Conservation (phyloP, 2,797 vertebrate genomes). For the Ataeniobius toweri region DNA sequence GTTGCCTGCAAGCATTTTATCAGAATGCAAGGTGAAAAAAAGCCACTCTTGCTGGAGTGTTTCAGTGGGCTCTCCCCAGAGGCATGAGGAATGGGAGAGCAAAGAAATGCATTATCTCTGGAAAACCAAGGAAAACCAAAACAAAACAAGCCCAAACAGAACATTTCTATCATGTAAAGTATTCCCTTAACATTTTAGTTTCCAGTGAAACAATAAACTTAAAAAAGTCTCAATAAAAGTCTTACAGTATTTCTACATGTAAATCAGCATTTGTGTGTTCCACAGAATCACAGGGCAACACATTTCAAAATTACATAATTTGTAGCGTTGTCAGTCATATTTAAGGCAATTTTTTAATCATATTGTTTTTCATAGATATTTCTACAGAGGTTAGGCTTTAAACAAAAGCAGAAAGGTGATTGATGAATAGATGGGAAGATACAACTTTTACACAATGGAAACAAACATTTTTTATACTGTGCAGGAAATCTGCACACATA, state of each 20-base stretch:
- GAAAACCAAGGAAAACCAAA: not conserved
- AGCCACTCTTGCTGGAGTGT: slow-evolving; percentile 62
- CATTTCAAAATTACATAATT: not conserved
- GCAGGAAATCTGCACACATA: not conserved
- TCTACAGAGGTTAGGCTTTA: not conserved
- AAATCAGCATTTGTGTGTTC: too few relatives aligned
- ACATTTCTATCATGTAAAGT: slow-evolving; percentile 6
- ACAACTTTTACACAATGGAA: not conserved
- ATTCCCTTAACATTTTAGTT: too few relatives aligned
- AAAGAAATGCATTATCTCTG: slow-evolving; percentile 19
- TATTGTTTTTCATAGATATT: not conserved
- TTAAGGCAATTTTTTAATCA: not conserved
- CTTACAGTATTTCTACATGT: too few relatives aligned
- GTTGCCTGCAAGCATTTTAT: slow-evolving; percentile 75
- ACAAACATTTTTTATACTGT: not conserved
- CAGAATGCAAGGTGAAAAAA: slow-evolving; percentile 72
- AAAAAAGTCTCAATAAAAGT: too few relatives aligned
- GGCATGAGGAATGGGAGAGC: slow-evolving; percentile 11
- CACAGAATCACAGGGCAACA: not conserved
- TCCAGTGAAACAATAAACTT: too few relatives aligned
- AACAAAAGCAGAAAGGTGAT: not conserved
- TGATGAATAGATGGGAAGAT: not conserved
- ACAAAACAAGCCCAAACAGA: slow-evolving; percentile 11
- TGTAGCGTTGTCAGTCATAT: not conserved
- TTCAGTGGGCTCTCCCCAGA: slow-evolving; percentile 23